Evolutionary conservation across 1,140 invertebrate genomes (phyloP).

Genomic region (Tribolium castaneum): DNA sequence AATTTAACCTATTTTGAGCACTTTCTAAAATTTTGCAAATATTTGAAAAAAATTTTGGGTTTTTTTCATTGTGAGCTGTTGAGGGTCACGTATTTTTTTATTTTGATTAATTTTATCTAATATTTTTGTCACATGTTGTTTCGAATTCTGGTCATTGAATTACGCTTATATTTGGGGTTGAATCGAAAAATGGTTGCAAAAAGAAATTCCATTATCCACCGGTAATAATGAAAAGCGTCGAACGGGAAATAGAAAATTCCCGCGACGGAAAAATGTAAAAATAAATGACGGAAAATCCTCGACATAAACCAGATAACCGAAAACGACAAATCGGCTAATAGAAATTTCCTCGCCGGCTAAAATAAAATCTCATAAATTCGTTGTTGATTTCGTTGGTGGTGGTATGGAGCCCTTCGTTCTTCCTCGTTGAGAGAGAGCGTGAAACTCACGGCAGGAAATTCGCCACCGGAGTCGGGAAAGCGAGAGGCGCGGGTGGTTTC

Average conservation of each 20-base stretch:
- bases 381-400: slow-evolving; percentile 28
- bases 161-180: slow-evolving; percentile 3
- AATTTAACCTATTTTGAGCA: too few species aligned
- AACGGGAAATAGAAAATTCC: slow-evolving; percentile 56
- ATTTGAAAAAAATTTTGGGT: too few species aligned
- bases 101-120: too few species aligned
- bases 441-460: slow-evolving; percentile 42
- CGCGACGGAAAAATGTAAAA: slow-evolving; percentile 57
- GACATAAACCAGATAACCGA: slow-evolving; percentile 55
- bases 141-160: slow-evolving; percentile 10
- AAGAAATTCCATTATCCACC: slow-evolving; percentile 55
- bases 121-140: neutral
- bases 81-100: too few species aligned
- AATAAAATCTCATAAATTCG: slow-evolving; percentile 43
- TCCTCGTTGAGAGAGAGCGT: neutral
- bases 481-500: slow-evolving; percentile 31
- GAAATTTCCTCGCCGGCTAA: slow-evolving; percentile 48
- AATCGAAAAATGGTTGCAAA: slow-evolving; percentile 13
- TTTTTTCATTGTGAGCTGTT: too few species aligned
- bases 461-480: slow-evolving; percentile 37
- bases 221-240: slow-evolving; percentile 55
- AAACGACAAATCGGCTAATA: slow-evolving; percentile 55
- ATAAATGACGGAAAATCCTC: slow-evolving; percentile 56
- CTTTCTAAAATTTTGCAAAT: too few species aligned
- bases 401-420: neutral